Evolutionary conservation across 2,113 vertebrate species (phyloP).

Genomic region (Thalassoma bifasciatum): DNA sequence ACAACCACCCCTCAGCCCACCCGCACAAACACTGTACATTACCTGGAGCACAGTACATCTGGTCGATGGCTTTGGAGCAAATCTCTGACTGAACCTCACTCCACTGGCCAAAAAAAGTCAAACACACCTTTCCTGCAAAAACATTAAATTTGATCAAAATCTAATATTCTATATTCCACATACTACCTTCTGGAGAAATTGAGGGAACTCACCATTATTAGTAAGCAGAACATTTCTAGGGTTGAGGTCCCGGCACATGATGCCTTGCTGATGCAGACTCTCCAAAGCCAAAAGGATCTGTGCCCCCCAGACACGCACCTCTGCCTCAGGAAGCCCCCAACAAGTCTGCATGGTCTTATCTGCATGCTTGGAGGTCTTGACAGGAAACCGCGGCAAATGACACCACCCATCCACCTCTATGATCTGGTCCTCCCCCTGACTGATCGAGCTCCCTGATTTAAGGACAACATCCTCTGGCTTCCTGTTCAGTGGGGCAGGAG

Average conservation of each 20-base stretch:
- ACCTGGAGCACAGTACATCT: constrained; percentile 97
- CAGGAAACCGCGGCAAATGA: constrained; percentile 63
- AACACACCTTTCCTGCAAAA: constrained; percentile 88
- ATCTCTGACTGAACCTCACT: constrained; percentile 91
- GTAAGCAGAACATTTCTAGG: constrained; percentile 96
- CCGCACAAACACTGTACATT: constrained; percentile 28
- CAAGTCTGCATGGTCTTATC: constrained; percentile 36
- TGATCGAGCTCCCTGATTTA: constrained; percentile 42
- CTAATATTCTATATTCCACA: not conserved
- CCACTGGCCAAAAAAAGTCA: constrained; percentile 98
- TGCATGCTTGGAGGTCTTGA: constrained; percentile 22
- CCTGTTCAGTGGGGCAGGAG: not conserved
- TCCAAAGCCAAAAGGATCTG: constrained; percentile 93
- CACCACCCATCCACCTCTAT: constrained; percentile 83
- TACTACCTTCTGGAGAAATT: not conserved
- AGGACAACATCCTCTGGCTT: constrained; percentile 34
- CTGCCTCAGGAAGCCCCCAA: constrained; percentile 87
- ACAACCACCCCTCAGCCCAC: not conserved
- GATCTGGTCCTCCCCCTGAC: constrained; percentile 66
- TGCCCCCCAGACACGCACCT: constrained; percentile 91
- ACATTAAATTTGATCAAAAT: constrained; percentile 26
- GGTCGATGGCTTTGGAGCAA: constrained; percentile 85
- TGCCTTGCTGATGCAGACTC: constrained; percentile 93
- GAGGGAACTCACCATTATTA: constrained; percentile 83
- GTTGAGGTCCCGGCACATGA: constrained; percentile 96